A percentile compares a stretch with the other conserved stretches of the same genome.
phyloP scores from a whole-genome alignment of 2,113 vertebrate genomes.

The Mormoops blainvillei region DNA sequence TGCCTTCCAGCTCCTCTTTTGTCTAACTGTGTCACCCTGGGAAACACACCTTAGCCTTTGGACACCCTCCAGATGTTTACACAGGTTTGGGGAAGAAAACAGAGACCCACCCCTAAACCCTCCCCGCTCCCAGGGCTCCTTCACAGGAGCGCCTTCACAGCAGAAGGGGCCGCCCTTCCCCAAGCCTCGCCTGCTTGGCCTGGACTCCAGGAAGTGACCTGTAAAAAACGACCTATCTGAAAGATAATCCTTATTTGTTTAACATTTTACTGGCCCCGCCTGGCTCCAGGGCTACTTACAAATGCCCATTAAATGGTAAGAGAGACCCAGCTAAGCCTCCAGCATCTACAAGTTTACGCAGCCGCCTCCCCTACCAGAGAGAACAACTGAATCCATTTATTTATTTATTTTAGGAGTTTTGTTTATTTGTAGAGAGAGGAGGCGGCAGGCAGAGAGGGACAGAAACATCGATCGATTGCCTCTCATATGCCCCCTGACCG shows the following conservation, averaged over 20 bases:
- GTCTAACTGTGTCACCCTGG: background rate
- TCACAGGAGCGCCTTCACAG: background rate
- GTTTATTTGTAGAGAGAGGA: too few relatives aligned
- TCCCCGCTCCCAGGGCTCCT: too few relatives aligned
- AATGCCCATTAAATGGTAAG: background rate
- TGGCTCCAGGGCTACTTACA: background rate
- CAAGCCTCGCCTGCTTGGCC: background rate
- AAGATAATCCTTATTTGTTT: background rate
- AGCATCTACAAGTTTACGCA: background rate
- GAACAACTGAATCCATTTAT: background rate
- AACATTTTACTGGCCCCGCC: background rate
- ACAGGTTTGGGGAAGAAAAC: background rate
- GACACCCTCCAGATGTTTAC: background rate
- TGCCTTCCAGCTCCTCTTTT: background rate
- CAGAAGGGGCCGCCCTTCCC: too few relatives aligned
- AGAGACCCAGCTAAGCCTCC: background rate
- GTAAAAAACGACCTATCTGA: background rate
- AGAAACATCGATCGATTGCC: too few relatives aligned
- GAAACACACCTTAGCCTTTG: rapidly evolving
- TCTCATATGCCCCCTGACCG: too few relatives aligned
- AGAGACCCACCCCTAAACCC: background rate
- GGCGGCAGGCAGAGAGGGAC: too few relatives aligned
- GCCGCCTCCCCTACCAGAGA: too few relatives aligned
- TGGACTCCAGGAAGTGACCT: background rate
- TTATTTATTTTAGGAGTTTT: too few relatives aligned